These are phyloP conservation scores for Mormyrus lacerda DNA, from an alignment of 2,113 vertebrate genomes.

Conservation along the genomic window DNA sequence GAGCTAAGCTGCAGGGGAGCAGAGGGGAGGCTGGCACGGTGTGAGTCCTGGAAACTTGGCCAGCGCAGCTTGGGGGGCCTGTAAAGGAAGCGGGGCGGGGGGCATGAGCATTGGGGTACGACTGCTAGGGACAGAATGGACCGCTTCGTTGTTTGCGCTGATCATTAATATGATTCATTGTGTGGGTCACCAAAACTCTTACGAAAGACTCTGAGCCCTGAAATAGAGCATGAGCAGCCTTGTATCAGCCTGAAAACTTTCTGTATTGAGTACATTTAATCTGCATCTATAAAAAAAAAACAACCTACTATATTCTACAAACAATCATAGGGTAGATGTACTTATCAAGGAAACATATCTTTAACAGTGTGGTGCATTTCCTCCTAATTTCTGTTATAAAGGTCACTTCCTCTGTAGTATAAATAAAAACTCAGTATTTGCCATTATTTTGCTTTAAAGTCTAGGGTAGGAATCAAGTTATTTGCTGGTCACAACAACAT, in stretches of 20 bases:
- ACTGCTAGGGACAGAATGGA: neutral
- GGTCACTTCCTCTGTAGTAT: neutral
- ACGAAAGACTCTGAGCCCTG: neutral
- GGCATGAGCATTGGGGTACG: conserved; percentile 17
- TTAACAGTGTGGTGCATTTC: neutral
- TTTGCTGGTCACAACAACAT: neutral
- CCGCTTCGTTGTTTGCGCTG: neutral
- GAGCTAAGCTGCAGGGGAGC: conserved; percentile 83
- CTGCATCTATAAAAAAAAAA: neutral
- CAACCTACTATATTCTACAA: neutral
- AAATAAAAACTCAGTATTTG: neutral
- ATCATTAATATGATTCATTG: neutral
- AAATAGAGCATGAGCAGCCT: neutral
- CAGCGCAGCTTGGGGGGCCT: conserved; percentile 84
- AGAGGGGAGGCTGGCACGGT: conserved; percentile 76
- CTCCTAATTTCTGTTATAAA: neutral
- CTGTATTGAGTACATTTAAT: neutral
- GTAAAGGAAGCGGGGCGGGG: neutral
- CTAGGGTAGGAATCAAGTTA: neutral
- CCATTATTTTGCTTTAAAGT: neutral
- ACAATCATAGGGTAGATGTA: neutral
- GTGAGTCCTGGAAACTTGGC: conserved; percentile 96
- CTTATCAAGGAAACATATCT: neutral
- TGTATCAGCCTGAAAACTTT: neutral
- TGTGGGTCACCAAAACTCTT: neutral